Percentiles rank a stretch among this genome's conserved stretches.
Conservation (phyloP, 2,113 vertebrate genomes). For the Mesitornis unicolor region DNA sequence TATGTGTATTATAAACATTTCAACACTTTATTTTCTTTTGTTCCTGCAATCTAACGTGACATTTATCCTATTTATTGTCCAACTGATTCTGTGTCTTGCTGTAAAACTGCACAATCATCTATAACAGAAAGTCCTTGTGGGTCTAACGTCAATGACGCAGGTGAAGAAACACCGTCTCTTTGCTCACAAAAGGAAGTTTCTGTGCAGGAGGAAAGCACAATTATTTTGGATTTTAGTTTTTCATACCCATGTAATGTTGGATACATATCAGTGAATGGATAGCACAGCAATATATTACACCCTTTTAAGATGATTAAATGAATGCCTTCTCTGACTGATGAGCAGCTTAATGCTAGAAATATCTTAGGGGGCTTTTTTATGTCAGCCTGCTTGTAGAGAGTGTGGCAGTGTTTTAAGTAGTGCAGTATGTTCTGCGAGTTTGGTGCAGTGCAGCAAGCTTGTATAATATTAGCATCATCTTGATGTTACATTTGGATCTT, state of each 20-base stretch:
- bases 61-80: slow-evolving; percentile 16
- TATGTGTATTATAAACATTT: background rate
- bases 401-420: slow-evolving; percentile 72
- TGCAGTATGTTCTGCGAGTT: slow-evolving; percentile 80
- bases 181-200: background rate
- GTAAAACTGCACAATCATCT: background rate
- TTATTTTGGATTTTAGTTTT: background rate
- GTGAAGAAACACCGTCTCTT: background rate
- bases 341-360: slow-evolving; percentile 53
- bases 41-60: background rate
- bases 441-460: slow-evolving; percentile 94
- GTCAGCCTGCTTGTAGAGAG: slow-evolving; percentile 50
- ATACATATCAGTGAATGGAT: background rate
- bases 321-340: slow-evolving; percentile 11
- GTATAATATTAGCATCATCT: slow-evolving; percentile 82
- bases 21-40: background rate
- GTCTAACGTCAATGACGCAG: background rate
- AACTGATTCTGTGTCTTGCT: background rate
- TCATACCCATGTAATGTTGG: background rate
- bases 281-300: background rate
- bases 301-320: slow-evolving; percentile 20
- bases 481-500: slow-evolving; percentile 71
- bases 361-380: slow-evolving; percentile 52
- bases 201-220: background rate
- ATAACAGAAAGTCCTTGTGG: background rate